Base-by-base conservation (phyloP, 2,888 invertebrate species). In the Cryptocephalus moraei region DNA sequence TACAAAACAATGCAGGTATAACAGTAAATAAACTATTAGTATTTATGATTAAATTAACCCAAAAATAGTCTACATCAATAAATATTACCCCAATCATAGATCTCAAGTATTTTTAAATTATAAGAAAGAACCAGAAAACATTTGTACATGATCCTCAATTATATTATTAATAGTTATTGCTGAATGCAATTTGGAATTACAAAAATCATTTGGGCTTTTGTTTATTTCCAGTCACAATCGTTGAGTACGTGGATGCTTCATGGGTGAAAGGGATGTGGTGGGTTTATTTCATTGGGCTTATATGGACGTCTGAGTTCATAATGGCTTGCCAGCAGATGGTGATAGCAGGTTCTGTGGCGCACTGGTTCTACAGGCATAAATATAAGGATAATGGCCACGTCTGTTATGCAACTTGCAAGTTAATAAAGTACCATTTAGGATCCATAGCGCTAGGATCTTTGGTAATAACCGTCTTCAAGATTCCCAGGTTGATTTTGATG, bases 281-380 rank as follows among this genome's bases (percentile, higher is more conserved):
- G 91, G 81, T 93, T 58, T 91, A 93, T 64, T 75, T 91, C 12
- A 77, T 94, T 44, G 94, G 91, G 39, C 76, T 95, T 14, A 80
- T 96, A 54, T 96, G 95, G 95, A 84, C 86, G 9, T 84, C 89
- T 31, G 94, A 96, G 73, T 94, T 94, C 66, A 91, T 95, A 57
- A 82, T 92, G 59, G 92, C 90, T 10, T 93, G 93, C 64, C 93
- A 95, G 68, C 90, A 91, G 67, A 90, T 95, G 81, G 87, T 93
- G 1, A 84, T 95, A 52, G 89, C 94, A 12, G 92, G 93, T 9
- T 84, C 94, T 13, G 92, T 95, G 1, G 90, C 92, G 0, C 85
- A 84, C 61, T 96, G 95, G 95, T 95, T 92, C 69, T 95, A 96
- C 59, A 81, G 82, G 61, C 83, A 85, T 33, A 81, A 82, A 46